phyloP scores from a whole-genome alignment of 2,797 vertebrate genomes.

The Poecilia picta region DNA sequence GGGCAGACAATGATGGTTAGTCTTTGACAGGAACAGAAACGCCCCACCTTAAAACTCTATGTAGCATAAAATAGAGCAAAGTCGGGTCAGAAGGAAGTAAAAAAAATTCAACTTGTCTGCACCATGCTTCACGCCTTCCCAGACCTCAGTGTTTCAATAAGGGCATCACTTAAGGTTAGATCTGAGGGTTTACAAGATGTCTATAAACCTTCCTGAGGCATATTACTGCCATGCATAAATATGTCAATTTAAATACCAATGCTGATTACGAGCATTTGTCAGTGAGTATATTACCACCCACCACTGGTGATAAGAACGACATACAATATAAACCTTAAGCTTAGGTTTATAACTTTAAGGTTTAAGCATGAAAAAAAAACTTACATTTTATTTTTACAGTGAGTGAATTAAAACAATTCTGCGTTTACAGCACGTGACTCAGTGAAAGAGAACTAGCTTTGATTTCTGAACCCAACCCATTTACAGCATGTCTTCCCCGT shows the following conservation, averaged over 20 bases:
- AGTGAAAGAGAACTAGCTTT: not conserved
- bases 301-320: not conserved
- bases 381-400: not conserved
- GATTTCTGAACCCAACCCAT: not conserved
- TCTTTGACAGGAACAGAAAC: not conserved
- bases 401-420: not conserved
- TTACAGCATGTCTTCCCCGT: not conserved
- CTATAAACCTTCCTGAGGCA: not conserved
- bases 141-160: not conserved
- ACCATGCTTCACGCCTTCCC: not conserved
- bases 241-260: not conserved
- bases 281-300: not conserved
- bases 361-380: not conserved
- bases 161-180: not conserved
- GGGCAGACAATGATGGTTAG: not conserved
- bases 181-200: not conserved
- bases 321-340: not conserved
- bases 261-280: not conserved
- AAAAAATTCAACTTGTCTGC: not conserved
- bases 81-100: not conserved
- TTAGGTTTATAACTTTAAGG: too few species aligned
- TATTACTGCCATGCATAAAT: too few species aligned
- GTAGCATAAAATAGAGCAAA: not conserved
- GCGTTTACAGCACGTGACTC: accelerated
- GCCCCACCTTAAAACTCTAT: not conserved